phyloP scores from a whole-genome alignment of 2,113 vertebrate genomes.

The Oncorhynchus nerka region DNA sequence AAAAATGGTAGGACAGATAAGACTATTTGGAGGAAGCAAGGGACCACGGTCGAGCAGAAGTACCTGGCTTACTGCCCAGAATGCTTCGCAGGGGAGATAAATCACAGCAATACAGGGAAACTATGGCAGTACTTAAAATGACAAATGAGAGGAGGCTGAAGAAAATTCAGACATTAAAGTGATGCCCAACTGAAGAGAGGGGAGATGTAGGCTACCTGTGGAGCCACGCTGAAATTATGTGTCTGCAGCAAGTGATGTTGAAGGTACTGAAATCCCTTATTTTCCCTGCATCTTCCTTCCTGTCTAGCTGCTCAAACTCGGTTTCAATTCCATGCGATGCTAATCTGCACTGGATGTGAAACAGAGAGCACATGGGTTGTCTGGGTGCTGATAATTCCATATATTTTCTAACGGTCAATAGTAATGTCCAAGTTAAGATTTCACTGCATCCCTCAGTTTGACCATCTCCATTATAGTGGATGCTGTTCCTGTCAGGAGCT shows the following conservation, averaged over 20 bases:
- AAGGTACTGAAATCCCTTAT: not conserved
- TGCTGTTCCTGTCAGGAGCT: not conserved
- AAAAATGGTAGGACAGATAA: slow-evolving; percentile 4
- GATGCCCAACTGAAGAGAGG: not conserved
- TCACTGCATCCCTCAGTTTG: slow-evolving; percentile 1
- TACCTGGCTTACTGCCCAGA: not conserved
- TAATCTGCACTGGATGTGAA: not conserved
- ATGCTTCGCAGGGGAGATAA: not conserved
- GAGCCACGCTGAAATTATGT: not conserved
- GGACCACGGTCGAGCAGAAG: not conserved
- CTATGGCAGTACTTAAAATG: not conserved
- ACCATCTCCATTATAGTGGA: slow-evolving; percentile 3
- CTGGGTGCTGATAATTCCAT: not conserved
- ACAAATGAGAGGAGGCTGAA: not conserved
- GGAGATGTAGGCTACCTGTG: not conserved
- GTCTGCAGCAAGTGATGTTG: not conserved
- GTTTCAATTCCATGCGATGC: not conserved
- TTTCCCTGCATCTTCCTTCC: not conserved
- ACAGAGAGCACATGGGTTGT: not conserved
- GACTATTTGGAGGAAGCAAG: slow-evolving; percentile 11
- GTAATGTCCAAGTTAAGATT: slow-evolving; percentile 1
- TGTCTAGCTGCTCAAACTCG: not conserved
- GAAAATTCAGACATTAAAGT: not conserved
- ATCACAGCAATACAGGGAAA: not conserved
- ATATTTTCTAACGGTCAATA: not conserved